Conservation (phyloP, 2,888 invertebrate species). For the Tachina fera region DNA sequence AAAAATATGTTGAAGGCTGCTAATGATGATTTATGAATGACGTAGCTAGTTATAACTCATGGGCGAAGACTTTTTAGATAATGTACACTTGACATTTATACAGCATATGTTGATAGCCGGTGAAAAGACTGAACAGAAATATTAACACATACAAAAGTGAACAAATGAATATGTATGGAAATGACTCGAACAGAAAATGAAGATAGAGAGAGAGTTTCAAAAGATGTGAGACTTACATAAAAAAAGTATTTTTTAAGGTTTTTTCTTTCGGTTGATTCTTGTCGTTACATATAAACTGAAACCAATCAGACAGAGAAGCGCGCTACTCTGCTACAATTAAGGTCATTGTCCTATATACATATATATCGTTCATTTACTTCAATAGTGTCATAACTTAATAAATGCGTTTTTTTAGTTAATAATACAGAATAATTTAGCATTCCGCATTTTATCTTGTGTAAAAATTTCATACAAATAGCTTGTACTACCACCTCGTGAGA, state of each 20-base stretch:
- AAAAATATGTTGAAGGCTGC: background rate
- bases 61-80: background rate
- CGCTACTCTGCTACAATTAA: conserved; percentile 40
- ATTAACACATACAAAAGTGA: background rate
- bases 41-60: conserved; percentile 32
- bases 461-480: no score
- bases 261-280: background rate
- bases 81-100: conserved; percentile 10
- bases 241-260: background rate
- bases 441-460: no score
- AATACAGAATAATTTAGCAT: no score
- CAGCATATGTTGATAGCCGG: background rate
- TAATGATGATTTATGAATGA: conserved; percentile 6
- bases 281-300: background rate
- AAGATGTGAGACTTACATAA: background rate
- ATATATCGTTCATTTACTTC: no score
- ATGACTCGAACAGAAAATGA: background rate
- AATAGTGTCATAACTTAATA: no score
- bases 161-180: background rate
- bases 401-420: no score
- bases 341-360: conserved; percentile 78
- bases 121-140: background rate
- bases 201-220: conserved; percentile 9
- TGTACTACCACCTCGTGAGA: no score
- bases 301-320: conserved; percentile 57